Percentiles rank a stretch among this genome's conserved stretches.
Evolutionary conservation across 2,888 invertebrate genomes (phyloP).

Genomic region (Cheilosia soror): DNA sequence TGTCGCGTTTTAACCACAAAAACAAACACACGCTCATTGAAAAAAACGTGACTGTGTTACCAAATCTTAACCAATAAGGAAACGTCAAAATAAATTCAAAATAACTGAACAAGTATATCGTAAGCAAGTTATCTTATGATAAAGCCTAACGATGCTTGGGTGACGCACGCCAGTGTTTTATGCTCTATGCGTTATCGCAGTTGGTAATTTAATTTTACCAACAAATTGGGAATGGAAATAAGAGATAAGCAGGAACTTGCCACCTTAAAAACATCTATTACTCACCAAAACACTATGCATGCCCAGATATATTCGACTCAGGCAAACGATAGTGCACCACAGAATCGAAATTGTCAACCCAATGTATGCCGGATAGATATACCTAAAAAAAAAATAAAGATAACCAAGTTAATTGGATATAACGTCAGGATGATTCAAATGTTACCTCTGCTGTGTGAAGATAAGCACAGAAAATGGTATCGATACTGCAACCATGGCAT

Average conservation of each 20-base stretch:
- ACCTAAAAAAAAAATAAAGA: conserved; percentile 84
- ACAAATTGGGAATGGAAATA: not conserved
- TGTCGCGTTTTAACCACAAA: not conserved
- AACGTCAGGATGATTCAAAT: conserved; percentile 13
- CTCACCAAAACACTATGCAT: conserved; percentile 96
- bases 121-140: not conserved
- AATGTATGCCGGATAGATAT: conserved; percentile 88
- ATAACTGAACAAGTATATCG: not conserved
- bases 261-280: conserved; percentile 62
- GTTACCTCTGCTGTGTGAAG: conserved; percentile 88
- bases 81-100: conserved; percentile 1
- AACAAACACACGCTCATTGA: not conserved
- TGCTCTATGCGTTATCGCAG: conserved; percentile 1
- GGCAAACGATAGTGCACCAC: conserved; percentile 91
- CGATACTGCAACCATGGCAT: conserved; percentile 95
- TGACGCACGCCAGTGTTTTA: not conserved
- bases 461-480: conserved; percentile 94
- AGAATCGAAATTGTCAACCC: conserved; percentile 86
- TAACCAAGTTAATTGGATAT: conserved; percentile 1
- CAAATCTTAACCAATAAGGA: conserved; percentile 18
- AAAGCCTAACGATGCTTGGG: not conserved
- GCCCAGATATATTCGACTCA: conserved; percentile 94
- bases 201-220: not conserved
- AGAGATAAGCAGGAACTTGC: not conserved
- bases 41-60: conserved; percentile 15